phyloP scores from a whole-genome alignment of 2,888 invertebrate genomes.

The Noctuana brunneofusca region DNA sequence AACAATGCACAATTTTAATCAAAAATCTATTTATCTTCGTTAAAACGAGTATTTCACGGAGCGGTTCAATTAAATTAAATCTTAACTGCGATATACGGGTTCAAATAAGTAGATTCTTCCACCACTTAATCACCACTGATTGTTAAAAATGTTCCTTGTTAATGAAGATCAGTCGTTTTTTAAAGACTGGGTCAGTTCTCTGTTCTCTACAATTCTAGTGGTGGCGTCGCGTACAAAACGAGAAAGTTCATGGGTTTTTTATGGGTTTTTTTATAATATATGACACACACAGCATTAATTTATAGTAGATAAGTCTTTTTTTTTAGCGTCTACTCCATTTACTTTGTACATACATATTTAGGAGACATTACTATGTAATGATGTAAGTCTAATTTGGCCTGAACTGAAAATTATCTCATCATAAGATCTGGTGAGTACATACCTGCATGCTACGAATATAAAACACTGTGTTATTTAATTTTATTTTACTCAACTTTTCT shows the following conservation, averaged over 20 bases:
- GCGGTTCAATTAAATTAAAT: constrained; percentile 67
- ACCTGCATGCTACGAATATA: too few relatives aligned
- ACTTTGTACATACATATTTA: too few relatives aligned
- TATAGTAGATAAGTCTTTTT: too few relatives aligned
- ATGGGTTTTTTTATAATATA: too few relatives aligned
- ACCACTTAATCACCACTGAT: constrained; percentile 42
- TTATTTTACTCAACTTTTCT: too few relatives aligned
- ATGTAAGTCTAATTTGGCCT: too few relatives aligned
- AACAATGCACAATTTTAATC: constrained; percentile 49
- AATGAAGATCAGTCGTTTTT: constrained; percentile 13
- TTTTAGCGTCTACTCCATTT: too few relatives aligned
- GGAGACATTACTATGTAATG: too few relatives aligned
- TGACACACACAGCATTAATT: too few relatives aligned
- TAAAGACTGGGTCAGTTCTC: not conserved
- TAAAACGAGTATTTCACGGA: constrained; percentile 47
- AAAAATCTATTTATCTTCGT: constrained; percentile 73
- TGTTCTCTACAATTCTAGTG: not conserved
- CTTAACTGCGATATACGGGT: constrained; percentile 51
- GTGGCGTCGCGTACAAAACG: not conserved
- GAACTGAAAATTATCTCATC: too few relatives aligned
- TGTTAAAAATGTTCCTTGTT: constrained; percentile 37
- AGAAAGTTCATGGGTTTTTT: not conserved
- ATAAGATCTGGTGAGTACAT: too few relatives aligned
- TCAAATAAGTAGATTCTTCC: constrained; percentile 35
- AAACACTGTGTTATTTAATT: too few relatives aligned